Percentiles rank a stretch among this genome's conserved stretches.
Evolutionary conservation across 2,797 vertebrate species (phyloP).

Genomic region (Acanthurus leucopareius): DNA sequence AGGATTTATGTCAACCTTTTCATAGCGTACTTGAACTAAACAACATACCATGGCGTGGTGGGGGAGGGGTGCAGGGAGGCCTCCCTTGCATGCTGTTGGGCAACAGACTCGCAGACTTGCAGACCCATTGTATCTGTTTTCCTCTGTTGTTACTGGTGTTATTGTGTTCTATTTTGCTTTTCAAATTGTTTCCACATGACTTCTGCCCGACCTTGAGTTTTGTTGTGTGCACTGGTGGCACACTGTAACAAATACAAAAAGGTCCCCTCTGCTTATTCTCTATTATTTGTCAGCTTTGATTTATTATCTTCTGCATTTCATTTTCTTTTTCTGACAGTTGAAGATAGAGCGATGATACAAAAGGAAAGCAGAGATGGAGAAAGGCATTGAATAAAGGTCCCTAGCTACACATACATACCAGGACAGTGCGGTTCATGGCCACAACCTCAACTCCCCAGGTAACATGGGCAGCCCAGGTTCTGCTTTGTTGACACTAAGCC

Average conservation of each 20-base stretch:
- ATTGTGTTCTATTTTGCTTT: background rate
- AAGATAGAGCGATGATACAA: background rate
- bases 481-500: background rate
- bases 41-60: background rate
- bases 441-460: background rate
- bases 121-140: background rate
- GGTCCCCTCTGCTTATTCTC: background rate
- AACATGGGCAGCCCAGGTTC: background rate
- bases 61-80: background rate
- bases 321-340: background rate
- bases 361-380: background rate
- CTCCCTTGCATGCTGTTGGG: background rate
- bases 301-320: background rate
- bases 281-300: background rate
- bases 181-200: background rate
- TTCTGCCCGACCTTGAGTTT: background rate
- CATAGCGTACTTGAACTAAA: background rate
- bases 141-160: background rate
- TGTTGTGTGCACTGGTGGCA: too few relatives aligned
- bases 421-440: background rate
- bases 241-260: background rate
- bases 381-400: background rate
- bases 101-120: background rate
- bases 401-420: background rate
- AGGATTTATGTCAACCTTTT: background rate